A percentile compares a stretch with the other conserved stretches of the same genome.
phyloP scores from a whole-genome alignment of 2,113 vertebrate genomes.

The Hippocampus mohnikei region DNA sequence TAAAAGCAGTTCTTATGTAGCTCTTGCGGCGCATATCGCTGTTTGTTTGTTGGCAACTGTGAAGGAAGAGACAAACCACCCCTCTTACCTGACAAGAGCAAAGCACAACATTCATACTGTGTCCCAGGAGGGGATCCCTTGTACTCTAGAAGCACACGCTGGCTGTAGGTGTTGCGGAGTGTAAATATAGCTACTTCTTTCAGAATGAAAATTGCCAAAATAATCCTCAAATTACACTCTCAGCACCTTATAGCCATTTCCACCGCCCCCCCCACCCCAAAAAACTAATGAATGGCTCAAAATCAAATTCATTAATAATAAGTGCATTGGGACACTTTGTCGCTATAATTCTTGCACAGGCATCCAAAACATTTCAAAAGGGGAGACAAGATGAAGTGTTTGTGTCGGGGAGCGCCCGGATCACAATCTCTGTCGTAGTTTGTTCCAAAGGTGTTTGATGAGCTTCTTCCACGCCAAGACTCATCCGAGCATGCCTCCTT shows the following conservation, averaged over 20 bases:
- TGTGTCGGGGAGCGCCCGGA: background rate
- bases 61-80: slow-evolving; percentile 16
- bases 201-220: background rate
- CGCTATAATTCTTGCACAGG: background rate
- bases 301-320: background rate
- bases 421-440: background rate
- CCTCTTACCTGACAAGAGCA: slow-evolving; percentile 5
- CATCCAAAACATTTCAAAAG: no score
- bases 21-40: slow-evolving; percentile 2
- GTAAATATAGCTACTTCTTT: background rate
- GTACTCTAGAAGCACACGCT: slow-evolving; percentile 20
- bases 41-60: slow-evolving; percentile 19
- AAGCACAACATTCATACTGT: slow-evolving; percentile 2
- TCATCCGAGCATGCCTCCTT: background rate
- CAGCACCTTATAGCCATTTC: no score
- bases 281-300: background rate
- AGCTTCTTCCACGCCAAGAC: background rate
- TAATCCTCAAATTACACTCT: background rate
- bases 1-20: slow-evolving; percentile 2
- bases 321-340: background rate
- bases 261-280: no score
- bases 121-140: slow-evolving; percentile 16
- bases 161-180: background rate
- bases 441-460: background rate
- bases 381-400: background rate